These are phyloP conservation scores for Cryptus viduatorius DNA, from an alignment of 2,888 invertebrate species.

Conservation along the genomic window DNA sequence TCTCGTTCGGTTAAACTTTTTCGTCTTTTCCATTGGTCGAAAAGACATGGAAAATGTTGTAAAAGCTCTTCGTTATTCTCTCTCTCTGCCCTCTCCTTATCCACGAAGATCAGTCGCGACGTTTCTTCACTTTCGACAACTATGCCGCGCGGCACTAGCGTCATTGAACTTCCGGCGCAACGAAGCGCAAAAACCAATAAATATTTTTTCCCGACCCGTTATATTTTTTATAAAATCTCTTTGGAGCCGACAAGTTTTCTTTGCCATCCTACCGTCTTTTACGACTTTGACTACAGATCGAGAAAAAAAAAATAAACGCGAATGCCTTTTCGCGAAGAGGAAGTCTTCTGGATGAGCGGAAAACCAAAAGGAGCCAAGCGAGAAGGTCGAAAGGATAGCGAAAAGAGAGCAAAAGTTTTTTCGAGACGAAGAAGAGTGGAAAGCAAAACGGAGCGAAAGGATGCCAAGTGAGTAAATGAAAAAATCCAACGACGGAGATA, in stretches of 20 bases:
- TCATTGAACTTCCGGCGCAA: no score
- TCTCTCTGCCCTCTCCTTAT: no score
- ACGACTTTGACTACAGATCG: background rate
- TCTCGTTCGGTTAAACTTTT: background rate
- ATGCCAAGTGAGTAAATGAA: slow-evolving; percentile 12
- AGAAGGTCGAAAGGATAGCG: background rate
- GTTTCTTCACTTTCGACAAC: no score
- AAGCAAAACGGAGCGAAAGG: background rate
- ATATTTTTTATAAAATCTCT: no score
- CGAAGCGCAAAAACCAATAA: no score
- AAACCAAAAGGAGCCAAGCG: slow-evolving; percentile 1
- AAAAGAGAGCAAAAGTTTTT: slow-evolving; percentile 9
- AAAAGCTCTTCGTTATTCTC: background rate
- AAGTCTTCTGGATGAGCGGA: slow-evolving; percentile 1
- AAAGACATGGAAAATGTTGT: slow-evolving; percentile 16
- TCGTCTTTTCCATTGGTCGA: slow-evolving; percentile 6
- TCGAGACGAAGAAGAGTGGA: slow-evolving; percentile 1
- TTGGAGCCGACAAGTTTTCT: no score
- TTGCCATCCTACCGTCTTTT: no score
- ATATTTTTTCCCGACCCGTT: no score
- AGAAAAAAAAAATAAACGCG: background rate
- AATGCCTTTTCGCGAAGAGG: slow-evolving; percentile 3
- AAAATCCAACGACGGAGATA: background rate
- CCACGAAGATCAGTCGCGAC: no score
- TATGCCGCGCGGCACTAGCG: no score